A percentile compares a stretch with the other conserved stretches of the same genome.
phyloP scores from a whole-genome alignment of 2,113 vertebrate genomes.

The Uria aalge region DNA sequence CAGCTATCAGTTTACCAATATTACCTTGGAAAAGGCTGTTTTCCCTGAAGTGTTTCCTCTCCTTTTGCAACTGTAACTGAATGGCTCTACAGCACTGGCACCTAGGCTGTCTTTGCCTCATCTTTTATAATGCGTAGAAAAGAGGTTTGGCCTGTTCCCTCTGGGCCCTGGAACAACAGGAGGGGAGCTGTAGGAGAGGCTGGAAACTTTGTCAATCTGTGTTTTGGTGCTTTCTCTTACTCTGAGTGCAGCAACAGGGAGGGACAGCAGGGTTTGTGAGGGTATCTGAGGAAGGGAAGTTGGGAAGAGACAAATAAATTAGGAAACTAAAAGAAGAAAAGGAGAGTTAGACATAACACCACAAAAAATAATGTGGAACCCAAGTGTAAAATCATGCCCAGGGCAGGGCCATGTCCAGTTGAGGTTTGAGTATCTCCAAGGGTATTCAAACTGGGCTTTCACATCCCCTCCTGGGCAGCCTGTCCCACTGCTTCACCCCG shows the following conservation, averaged over 20 bases:
- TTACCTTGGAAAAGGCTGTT: not conserved
- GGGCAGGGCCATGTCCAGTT: accelerated
- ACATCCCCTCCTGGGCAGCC: not conserved
- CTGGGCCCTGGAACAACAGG: not conserved
- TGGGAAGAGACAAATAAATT: not conserved
- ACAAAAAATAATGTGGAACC: not conserved
- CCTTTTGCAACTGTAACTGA: not conserved
- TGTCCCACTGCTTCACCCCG: not conserved
- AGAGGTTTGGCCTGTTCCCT: not conserved
- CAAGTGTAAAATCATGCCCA: not conserved
- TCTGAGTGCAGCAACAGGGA: not conserved
- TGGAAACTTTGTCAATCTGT: not conserved
- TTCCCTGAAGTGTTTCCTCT: not conserved
- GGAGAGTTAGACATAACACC: not conserved
- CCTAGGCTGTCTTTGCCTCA: not conserved
- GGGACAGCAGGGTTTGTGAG: not conserved
- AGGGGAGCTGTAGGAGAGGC: not conserved
- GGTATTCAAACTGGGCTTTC: not conserved
- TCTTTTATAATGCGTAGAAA: not conserved
- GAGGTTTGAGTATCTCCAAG: not conserved
- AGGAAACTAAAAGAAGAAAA: not conserved
- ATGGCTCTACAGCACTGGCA: not conserved
- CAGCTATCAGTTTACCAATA: not conserved
- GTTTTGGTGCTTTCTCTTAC: not conserved
- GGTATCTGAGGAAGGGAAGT: not conserved